A percentile compares a stretch with the other conserved stretches of the same genome.
Evolutionary conservation across 2,113 vertebrate genomes (phyloP).

Genomic region (Candoia aspera): DNA sequence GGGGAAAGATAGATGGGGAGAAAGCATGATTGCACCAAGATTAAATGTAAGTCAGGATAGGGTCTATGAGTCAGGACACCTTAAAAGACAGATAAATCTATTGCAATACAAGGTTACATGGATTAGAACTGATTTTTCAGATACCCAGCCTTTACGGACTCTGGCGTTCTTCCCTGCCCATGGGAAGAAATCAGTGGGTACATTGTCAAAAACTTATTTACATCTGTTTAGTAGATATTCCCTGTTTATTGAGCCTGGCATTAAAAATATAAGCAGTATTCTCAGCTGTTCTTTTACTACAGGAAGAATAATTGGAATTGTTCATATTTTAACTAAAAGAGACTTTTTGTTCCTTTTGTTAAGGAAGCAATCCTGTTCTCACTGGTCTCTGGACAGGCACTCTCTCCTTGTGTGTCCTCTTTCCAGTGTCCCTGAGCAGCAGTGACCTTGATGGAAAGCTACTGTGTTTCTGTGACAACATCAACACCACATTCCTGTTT

Average conservation of each 20-base stretch:
- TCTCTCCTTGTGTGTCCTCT: not conserved
- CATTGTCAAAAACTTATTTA: not conserved
- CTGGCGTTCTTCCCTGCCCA: not conserved
- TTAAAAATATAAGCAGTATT: not conserved
- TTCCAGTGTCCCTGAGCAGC: not conserved
- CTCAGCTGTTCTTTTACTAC: not conserved
- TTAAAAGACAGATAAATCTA: not conserved
- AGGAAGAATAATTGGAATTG: not conserved
- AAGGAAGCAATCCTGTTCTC: not conserved
- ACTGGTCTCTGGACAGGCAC: not conserved
- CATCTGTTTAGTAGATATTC: not conserved
- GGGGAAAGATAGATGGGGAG: not conserved
- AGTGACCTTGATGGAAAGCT: constrained; percentile 10
- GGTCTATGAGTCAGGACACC: not conserved
- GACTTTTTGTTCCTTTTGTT: not conserved
- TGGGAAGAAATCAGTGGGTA: not conserved
- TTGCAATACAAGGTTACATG: not conserved
- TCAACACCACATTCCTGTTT: constrained; percentile 12
- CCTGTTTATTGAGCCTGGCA: not conserved
- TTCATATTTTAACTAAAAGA: not conserved
- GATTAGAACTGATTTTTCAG: not conserved
- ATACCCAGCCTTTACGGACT: not conserved
- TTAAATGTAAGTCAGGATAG: not conserved
- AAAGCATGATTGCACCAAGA: not conserved
- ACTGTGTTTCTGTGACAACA: constrained; percentile 28